Evolutionary conservation across 2,113 vertebrate species (phyloP), one percentile per base, ranked within the genome.

Genomic region (Tachycineta bicolor): DNA sequence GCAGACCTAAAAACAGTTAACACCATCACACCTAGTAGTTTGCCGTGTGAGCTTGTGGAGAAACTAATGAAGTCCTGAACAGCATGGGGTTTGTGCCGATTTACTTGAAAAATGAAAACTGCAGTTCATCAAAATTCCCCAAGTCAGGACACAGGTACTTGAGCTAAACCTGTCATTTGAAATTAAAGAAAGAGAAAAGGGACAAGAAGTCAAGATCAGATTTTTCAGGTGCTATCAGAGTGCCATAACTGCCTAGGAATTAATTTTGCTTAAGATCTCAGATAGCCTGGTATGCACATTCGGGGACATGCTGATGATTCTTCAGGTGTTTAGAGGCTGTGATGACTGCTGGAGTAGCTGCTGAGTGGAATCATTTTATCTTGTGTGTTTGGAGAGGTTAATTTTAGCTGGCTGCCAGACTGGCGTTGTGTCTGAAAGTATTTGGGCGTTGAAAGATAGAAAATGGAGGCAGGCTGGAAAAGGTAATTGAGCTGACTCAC

Each of bases 401-500:
- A 69, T 59, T 87, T 77, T 87, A 65, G 33, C 69, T 87, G 26
- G 23, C 10, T 91, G 2, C 31, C 18, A 53, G 59, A 14, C 67
- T 90, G 56, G 22, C 34, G 90, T 83, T 83, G 8, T 91, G 28
- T 91, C 79, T 93, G 29, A 2, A 76, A 87, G 28, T 70, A 26
- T 55, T 59, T 87, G 70, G 8, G 19, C 21, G 33, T 78, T 65
- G 49, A n/a, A 81, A 71, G 83, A 58, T 68, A 62, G 88, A 92
- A 97, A 90, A 96, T 96, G 94, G 91, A 93, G 89, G 75, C 76
- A 56, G 68, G 58, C 56, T 52, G 4, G 7, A 24, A 14, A 28
- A 62, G 60, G 67, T 71, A 93, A 75, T 81, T 47, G 58, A 93
- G 93, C 93, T 96, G 95, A 94, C 49, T 96, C 83, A 95, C 0